Base-by-base conservation (phyloP, 2,113 vertebrate genomes). In the Riparia riparia region DNA sequence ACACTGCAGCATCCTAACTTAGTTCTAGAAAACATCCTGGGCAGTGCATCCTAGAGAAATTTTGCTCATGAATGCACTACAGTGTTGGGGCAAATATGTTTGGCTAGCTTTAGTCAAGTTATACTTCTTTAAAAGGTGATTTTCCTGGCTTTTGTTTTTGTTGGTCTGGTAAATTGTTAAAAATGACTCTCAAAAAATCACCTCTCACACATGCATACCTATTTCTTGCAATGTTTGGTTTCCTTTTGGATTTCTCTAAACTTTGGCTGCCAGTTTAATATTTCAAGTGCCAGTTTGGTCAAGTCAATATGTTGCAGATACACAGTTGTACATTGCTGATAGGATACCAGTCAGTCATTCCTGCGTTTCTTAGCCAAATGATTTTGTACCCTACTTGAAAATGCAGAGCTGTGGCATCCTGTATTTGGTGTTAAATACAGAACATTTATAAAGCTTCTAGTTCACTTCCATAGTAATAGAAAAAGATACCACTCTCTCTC, bases 151-250 rank as follows among this genome's bases (percentile, higher is more conserved):
- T 66, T 29, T 86, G 16, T 81, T 60, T 47, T 47, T 83, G 42
- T 91, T 86, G 53, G 45, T 13, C 25, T 77, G 26, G 32, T 70
- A 90, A 92, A 73, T 89, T 50, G 82, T 78, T 91, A 56, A 42
- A 95, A 68, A 24, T 14, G 26, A 65, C 34, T 92, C 17, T 79
- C 88, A 91, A 93, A 91, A 93, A 91, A 57, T 70, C 42, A 41
- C 1, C 53, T 76, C 64, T 82, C 57, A 71, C 49, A 29, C 14
- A 10, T 39, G 8, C 12, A 1, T 63, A 18, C 26, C 16, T 90
- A 24, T 85, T 82, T 87, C 39, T 79, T 82, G 57, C 49, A 95
- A 37, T 17, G 25, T 58, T 96, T 94, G 20, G 72, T 80, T 96
- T 93, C 31, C 41, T 81, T 89, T 77, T 53, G n/a, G 17, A 57